phyloP scores from a whole-genome alignment of 2,797 vertebrate species.

The Peromyscus melanophrys region DNA sequence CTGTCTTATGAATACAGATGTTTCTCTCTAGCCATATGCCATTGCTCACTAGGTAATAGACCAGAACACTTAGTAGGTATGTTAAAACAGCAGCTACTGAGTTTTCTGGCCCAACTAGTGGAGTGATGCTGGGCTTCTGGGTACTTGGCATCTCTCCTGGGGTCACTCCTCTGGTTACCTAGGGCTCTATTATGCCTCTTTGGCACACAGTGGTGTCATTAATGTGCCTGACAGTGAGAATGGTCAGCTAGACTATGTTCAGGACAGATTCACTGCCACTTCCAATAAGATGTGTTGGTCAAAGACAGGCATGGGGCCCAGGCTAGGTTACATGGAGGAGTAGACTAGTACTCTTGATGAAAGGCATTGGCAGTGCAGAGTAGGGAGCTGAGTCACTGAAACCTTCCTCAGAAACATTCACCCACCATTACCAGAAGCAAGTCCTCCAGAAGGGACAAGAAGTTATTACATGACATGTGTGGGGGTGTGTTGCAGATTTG shows the following conservation, averaged over 20 bases:
- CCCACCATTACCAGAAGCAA: neutral
- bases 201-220: neutral
- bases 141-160: neutral
- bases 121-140: neutral
- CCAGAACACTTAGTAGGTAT: neutral
- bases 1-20: neutral
- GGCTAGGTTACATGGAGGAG: neutral
- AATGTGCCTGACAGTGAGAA: neutral
- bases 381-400: neutral
- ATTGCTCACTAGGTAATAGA: neutral
- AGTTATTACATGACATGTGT: neutral
- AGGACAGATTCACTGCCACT: rapidly evolving
- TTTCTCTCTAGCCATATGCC: neutral
- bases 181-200: neutral
- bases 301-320: neutral
- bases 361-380: neutral
- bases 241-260: neutral
- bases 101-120: neutral
- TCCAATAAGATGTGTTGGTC: neutral
- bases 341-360: neutral
- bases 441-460: neutral
- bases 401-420: neutral
- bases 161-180: neutral
- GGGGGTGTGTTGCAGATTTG: neutral
- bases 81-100: neutral